These are phyloP conservation scores for Uromys caudimaculatus DNA, from an alignment of 2,797 vertebrate species.

Conservation along the genomic window DNA sequence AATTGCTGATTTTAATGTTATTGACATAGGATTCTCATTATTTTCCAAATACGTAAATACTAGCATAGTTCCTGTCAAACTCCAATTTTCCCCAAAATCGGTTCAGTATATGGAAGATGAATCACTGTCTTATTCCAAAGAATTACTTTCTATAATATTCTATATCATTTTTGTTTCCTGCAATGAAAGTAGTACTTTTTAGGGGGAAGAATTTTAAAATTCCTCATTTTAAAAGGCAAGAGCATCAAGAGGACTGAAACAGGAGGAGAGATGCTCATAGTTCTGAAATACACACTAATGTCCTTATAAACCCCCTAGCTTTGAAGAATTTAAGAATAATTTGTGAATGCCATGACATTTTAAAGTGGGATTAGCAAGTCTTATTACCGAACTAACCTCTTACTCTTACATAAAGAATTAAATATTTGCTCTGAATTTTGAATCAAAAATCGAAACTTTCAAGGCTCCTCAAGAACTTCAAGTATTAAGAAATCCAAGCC, in stretches of 20 bases:
- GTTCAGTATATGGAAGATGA: background rate
- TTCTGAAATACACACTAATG: slow-evolving; percentile 64
- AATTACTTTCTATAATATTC: slow-evolving; percentile 42
- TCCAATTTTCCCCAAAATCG: slow-evolving; percentile 49
- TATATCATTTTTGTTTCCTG: slow-evolving; percentile 6
- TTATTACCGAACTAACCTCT: slow-evolving; percentile 79
- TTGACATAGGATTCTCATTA: background rate
- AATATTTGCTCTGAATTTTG: slow-evolving; percentile 78
- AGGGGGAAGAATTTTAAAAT: slow-evolving; percentile 54
- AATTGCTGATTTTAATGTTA: slow-evolving; percentile 5
- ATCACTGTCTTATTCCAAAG: slow-evolving; percentile 13
- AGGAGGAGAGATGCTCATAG: slow-evolving; percentile 48
- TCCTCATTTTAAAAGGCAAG: slow-evolving; percentile 31
- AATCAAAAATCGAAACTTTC: slow-evolving; percentile 77
- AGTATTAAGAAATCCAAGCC: slow-evolving; percentile 51
- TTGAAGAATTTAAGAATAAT: slow-evolving; percentile 78
- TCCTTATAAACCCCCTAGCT: slow-evolving; percentile 48
- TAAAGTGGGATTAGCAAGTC: slow-evolving; percentile 80
- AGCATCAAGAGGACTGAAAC: slow-evolving; percentile 55
- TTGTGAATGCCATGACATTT: slow-evolving; percentile 81
- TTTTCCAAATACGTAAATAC: slow-evolving; percentile 49
- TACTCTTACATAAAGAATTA: slow-evolving; percentile 72
- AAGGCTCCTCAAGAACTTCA: slow-evolving; percentile 63
- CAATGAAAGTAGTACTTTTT: slow-evolving; percentile 35
- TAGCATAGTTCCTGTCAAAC: slow-evolving; percentile 2